A percentile compares a stretch with the other conserved stretches of the same genome.
Conservation (phyloP, 1,140 invertebrate species). For the Phymorhynchus buccinoides region DNA sequence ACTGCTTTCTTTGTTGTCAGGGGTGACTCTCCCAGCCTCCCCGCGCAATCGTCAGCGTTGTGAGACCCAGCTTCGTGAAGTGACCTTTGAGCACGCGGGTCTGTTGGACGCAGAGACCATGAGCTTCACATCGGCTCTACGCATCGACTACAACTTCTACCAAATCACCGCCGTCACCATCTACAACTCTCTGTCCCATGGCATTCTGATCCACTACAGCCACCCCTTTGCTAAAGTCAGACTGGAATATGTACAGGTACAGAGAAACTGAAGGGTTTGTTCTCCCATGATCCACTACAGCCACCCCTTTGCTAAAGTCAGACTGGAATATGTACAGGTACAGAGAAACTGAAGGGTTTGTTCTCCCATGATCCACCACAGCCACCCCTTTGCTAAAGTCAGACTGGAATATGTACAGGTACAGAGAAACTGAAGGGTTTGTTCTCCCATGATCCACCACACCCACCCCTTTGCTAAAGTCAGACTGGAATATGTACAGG, state of each 20-base stretch:
- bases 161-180: constrained; percentile 71
- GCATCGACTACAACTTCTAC: constrained; percentile 96
- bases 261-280: no score
- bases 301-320: constrained; percentile 47
- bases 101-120: constrained; percentile 93
- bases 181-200: constrained; percentile 78
- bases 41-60: constrained; percentile 47
- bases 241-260: constrained; percentile 60
- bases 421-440: no score
- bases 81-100: constrained; percentile 79
- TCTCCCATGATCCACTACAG: no score
- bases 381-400: no score
- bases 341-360: no score
- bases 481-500: no score
- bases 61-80: constrained; percentile 59
- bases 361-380: no score
- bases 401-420: no score
- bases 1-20: constrained; percentile 54
- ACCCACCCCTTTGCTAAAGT: no score
- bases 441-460: no score
- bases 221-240: constrained; percentile 79
- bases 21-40: constrained; percentile 65
- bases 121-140: constrained; percentile 90
- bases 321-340: no score
- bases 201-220: constrained; percentile 88